Base-by-base conservation (phyloP, 1,140 invertebrate species). In the Ladona fulva region DNA sequence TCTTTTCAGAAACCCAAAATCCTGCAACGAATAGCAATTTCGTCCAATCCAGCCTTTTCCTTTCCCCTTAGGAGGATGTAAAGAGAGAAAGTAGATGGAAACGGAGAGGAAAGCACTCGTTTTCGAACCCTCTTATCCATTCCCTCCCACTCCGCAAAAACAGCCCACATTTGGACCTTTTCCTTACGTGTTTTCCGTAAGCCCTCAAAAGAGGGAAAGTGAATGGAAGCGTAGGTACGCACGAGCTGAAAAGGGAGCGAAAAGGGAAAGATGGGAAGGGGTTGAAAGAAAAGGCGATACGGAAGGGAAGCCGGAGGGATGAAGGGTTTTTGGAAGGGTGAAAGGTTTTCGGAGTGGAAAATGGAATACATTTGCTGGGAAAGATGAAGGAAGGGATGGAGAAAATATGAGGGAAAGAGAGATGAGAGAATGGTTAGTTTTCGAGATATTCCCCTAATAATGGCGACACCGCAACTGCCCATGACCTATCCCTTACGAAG, bases 1-100 rank as follows among this genome's bases (percentile, higher is more conserved):
- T 22, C 52, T 66, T 22, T 66, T 66, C 52, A 66, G 52, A 66
- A 66, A 66, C 3, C 52, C 52, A 12, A 66, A 66, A 66, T 66
- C 52, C 52, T 66, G 52, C 52, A 66, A 66, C 52, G 52, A 66
- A 66, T 66, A 66, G 52, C 52, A 66, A 66, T 66, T 66, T 66
- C 3, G 52, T 22, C 3, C 52, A 52, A 52, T 52, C 44, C 44
- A 52, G 44, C 19, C 44, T 19, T 52, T 52, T 19, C 44, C 44
- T 52, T 66, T 66, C 12, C 52, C 14, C 52, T 22, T 12, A 12
- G 52, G 52, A 16, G 52, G 12, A 16, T 66, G 52, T 66, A 12
- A 22, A 66, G 52, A 66, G 14, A 52, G 44, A 52, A 52, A 52
- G 44, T 11, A 19, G 19, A 52, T 52, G 44, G 19, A 19, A 52